phyloP scores from a whole-genome alignment of 2,888 invertebrate genomes.

The Thalpophila matura region DNA sequence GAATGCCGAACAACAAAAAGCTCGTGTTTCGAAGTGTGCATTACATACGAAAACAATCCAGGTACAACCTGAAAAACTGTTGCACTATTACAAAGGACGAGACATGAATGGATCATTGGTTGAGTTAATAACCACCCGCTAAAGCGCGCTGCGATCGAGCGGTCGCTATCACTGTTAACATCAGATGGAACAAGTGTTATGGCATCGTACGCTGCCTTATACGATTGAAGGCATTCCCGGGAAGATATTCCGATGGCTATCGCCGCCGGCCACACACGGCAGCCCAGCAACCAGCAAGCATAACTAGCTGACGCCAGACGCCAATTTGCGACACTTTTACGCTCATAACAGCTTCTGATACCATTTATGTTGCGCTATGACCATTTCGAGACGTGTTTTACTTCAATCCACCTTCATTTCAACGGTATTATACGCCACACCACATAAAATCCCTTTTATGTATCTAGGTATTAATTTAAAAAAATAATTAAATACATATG shows the following conservation, averaged over 20 bases:
- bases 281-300: conserved; percentile 69
- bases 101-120: conserved; percentile 74
- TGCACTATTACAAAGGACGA: conserved; percentile 54
- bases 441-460: conserved; percentile 67
- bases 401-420: conserved; percentile 66
- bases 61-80: conserved; percentile 45
- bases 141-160: conserved; percentile 72
- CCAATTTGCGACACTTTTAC: conserved; percentile 84
- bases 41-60: conserved; percentile 51
- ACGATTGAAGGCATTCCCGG: conserved; percentile 80
- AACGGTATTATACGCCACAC: conserved; percentile 58
- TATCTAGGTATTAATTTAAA: conserved; percentile 62
- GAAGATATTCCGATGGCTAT: conserved; percentile 83
- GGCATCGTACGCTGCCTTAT: conserved; percentile 83
- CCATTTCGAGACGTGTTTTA: conserved; percentile 72
- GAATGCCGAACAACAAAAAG: conserved; percentile 48
- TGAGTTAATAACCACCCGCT: conserved; percentile 77
- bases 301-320: conserved; percentile 79
- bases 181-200: conserved; percentile 87
- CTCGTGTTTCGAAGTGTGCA: conserved; percentile 43
- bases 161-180: conserved; percentile 79
- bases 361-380: conserved; percentile 74
- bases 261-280: conserved; percentile 81
- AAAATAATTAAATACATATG: conserved; percentile 62
- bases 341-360: conserved; percentile 79